A percentile compares a stretch with the other conserved stretches of the same genome.
Evolutionary conservation across 2,113 vertebrate species (phyloP).

Genomic region (Condylura cristata): DNA sequence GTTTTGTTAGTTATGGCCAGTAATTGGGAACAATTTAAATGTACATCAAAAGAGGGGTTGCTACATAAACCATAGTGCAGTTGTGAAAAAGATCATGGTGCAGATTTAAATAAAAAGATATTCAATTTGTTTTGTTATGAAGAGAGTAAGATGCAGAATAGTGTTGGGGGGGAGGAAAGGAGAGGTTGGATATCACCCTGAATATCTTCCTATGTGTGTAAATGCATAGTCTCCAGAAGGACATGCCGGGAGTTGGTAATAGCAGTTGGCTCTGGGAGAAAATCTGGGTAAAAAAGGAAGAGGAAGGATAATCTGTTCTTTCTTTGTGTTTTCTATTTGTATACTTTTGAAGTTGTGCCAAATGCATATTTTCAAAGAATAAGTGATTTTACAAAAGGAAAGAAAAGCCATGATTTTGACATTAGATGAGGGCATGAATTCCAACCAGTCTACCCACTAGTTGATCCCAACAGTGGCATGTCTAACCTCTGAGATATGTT

Average conservation of each 20-base stretch:
- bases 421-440: neutral
- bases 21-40: neutral
- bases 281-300: neutral
- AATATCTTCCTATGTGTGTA: neutral
- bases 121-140: neutral
- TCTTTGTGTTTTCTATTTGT: neutral
- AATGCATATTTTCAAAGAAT: neutral
- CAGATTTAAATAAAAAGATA: neutral
- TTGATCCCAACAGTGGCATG: neutral
- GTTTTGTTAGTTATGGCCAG: neutral
- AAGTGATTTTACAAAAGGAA: neutral
- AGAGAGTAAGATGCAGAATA: neutral
- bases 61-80: neutral
- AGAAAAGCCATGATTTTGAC: neutral
- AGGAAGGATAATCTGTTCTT: neutral
- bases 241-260: neutral
- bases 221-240: neutral
- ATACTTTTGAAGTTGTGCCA: neutral
- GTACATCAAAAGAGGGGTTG: neutral
- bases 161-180: rapidly evolving
- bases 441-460: neutral
- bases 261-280: neutral
- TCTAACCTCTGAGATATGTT: neutral
- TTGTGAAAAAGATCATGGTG: neutral
- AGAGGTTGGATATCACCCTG: neutral